A percentile compares a stretch with the other conserved stretches of the same genome.
Conservation (phyloP, 2,888 invertebrate species). For the Tachystola acroxantha region DNA sequence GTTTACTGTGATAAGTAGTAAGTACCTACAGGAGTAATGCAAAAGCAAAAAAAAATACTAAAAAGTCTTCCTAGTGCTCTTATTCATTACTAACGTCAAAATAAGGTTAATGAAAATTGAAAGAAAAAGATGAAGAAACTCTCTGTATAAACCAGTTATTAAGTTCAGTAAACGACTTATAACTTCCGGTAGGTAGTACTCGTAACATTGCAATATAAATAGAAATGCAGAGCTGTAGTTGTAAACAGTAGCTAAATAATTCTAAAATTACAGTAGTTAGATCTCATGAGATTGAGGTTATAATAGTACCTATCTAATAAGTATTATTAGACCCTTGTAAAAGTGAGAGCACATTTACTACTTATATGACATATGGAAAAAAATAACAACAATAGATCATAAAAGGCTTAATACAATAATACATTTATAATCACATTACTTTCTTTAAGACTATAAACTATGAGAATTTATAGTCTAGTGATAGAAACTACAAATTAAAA, state of each 20-base stretch:
- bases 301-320: too few species aligned
- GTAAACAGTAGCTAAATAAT: neutral
- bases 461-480: too few species aligned
- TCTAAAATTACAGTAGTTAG: neutral
- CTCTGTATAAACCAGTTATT: neutral
- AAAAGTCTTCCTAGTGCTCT: neutral
- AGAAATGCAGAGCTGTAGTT: neutral
- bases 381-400: too few species aligned
- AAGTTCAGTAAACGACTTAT: neutral
- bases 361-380: too few species aligned
- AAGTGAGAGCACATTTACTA: too few species aligned
- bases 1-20: neutral
- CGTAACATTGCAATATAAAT: neutral
- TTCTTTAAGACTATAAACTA: too few species aligned
- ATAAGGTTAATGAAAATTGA: neutral
- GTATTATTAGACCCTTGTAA: too few species aligned
- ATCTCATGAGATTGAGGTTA: too few species aligned
- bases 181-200: neutral
- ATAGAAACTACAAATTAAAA: too few species aligned
- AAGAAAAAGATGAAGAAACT: neutral
- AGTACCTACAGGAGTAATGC: neutral
- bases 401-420: too few species aligned
- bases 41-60: neutral
- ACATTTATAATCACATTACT: too few species aligned
- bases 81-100: neutral